These are phyloP conservation scores for Alethe diademata DNA, from an alignment of 2,113 vertebrate genomes.

Conservation along the genomic window DNA sequence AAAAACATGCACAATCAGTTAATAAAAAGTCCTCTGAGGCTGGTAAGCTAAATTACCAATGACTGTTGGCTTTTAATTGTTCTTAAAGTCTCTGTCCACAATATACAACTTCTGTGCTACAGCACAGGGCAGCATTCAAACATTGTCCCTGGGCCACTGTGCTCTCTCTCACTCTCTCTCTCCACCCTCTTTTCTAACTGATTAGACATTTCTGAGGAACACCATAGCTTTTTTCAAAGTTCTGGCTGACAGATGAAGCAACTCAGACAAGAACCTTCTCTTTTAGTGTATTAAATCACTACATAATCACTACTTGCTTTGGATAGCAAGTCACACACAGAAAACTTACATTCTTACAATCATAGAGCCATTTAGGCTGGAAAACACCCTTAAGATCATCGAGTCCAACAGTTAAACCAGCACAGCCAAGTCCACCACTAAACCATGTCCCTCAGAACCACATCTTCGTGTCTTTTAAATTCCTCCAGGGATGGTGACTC, in stretches of 20 bases:
- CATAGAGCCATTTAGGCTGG: not conserved
- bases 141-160: not conserved
- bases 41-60: not conserved
- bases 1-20: not conserved
- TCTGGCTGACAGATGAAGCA: not conserved
- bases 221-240: not conserved
- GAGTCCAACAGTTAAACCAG: not conserved
- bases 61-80: not conserved
- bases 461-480: not conserved
- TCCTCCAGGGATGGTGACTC: not conserved
- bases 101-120: fast-evolving
- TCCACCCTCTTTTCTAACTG: not conserved
- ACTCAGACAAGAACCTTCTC: not conserved
- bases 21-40: fast-evolving
- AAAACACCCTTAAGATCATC: not conserved
- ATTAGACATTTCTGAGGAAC: not conserved
- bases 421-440: not conserved
- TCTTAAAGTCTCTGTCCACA: not conserved
- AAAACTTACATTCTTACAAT: not conserved
- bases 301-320: not conserved
- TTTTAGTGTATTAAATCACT: not conserved
- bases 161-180: not conserved
- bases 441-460: not conserved
- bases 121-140: not conserved
- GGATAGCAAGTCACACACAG: not conserved